A percentile compares a stretch with the other conserved stretches of the same genome.
Conservation (phyloP, 1,140 invertebrate species). For the Acromyrmex charruanus region DNA sequence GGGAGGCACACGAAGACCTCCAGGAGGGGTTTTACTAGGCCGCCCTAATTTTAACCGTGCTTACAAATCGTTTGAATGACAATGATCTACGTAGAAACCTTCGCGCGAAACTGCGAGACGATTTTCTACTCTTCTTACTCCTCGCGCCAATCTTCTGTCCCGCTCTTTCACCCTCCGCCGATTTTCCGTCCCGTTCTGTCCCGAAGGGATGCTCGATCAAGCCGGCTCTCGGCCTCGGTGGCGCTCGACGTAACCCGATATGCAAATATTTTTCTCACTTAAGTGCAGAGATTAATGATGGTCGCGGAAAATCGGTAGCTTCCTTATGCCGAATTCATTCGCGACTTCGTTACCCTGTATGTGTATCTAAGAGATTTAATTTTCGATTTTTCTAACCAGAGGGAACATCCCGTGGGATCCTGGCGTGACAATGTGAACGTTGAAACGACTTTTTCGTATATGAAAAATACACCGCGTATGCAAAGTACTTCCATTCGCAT, state of each 20-base stretch:
- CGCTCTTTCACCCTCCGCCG: neutral
- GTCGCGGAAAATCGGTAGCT: constrained; percentile 59
- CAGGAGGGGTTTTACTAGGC: constrained; percentile 1
- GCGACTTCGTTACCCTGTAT: constrained; percentile 61
- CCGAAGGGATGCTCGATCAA: constrained; percentile 72
- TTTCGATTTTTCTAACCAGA: constrained; percentile 77
- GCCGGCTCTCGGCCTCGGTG: constrained; percentile 39
- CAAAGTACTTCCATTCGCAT: neutral
- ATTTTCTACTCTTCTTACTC: constrained; percentile 62
- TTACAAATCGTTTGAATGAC: constrained; percentile 82
- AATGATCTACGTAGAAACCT: constrained; percentile 73
- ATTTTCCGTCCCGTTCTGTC: neutral
- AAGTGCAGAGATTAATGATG: constrained; percentile 80
- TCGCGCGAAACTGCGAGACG: constrained; percentile 42
- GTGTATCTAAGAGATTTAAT: constrained; percentile 76
- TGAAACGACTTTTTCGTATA: constrained; percentile 6
- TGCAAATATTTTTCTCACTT: constrained; percentile 82
- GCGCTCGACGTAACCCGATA: constrained; percentile 78
- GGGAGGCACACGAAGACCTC: neutral
- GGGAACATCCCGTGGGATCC: constrained; percentile 68
- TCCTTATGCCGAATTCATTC: constrained; percentile 37
- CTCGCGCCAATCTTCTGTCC: neutral
- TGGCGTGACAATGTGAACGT: neutral
- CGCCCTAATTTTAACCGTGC: constrained; percentile 82
- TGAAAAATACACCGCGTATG: neutral